phyloP scores from a whole-genome alignment of 2,113 vertebrate species.

The Seriola dumerili region DNA sequence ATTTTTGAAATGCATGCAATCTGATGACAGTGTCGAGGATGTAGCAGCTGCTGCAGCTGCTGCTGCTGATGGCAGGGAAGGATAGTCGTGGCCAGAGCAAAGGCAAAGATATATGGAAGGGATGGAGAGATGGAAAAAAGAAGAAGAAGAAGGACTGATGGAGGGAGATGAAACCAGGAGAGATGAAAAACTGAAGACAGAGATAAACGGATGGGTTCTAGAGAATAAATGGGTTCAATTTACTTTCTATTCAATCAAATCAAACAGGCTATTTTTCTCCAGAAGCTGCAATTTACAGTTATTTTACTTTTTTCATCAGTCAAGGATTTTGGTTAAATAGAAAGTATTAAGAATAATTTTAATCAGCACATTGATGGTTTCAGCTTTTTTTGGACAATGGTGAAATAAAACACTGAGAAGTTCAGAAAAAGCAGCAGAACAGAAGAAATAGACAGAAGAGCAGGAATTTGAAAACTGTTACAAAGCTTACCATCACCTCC shows the following conservation, averaged over 20 bases:
- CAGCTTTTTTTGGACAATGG: neutral
- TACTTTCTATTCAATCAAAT: slow-evolving; percentile 29
- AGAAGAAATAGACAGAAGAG: slow-evolving; percentile 7
- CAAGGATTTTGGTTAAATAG: slow-evolving; percentile 27
- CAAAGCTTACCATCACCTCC: slow-evolving; percentile 65
- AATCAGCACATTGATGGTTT: slow-evolving; percentile 22
- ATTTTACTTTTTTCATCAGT: slow-evolving; percentile 19
- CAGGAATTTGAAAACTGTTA: slow-evolving; percentile 16
- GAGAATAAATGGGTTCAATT: neutral
- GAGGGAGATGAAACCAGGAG: neutral
- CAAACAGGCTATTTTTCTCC: neutral
- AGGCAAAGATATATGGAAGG: too few species aligned
- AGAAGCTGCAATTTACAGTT: slow-evolving; percentile 27
- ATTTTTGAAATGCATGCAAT: too few species aligned
- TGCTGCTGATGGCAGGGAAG: too few species aligned
- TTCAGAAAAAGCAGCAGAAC: neutral
- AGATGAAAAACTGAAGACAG: neutral
- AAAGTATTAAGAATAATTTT: slow-evolving; percentile 28
- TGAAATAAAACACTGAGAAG: neutral
- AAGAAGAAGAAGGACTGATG: neutral
- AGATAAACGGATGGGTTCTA: neutral
- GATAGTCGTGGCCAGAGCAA: neutral
- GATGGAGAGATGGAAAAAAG: neutral
- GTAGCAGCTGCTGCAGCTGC: too few species aligned
- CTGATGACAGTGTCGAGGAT: too few species aligned